These are phyloP conservation scores for Hemicrepidius hirtus DNA, from an alignment of 2,888 invertebrate genomes.

Conservation along the genomic window DNA sequence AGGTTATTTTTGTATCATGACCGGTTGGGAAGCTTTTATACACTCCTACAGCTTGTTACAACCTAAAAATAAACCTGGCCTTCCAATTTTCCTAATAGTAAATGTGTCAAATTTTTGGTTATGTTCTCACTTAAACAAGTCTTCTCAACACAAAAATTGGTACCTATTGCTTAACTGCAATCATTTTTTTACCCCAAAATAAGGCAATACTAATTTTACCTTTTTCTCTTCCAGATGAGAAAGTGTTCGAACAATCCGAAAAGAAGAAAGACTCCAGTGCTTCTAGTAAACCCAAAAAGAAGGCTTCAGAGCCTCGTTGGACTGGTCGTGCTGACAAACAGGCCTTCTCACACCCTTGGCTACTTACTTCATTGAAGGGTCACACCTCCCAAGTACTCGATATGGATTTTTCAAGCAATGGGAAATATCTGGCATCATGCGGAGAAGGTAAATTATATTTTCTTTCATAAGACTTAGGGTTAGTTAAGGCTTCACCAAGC, in stretches of 20 bases:
- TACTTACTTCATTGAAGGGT: slow-evolving; percentile 86
- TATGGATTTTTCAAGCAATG: slow-evolving; percentile 89
- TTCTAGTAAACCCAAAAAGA: slow-evolving; percentile 71
- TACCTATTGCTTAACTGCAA: neutral
- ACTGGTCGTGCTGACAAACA: slow-evolving; percentile 73
- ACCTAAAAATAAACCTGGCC: slow-evolving; percentile 37
- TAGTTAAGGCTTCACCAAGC: too few relatives aligned
- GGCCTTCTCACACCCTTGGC: slow-evolving; percentile 85
- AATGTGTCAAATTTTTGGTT: slow-evolving; percentile 34
- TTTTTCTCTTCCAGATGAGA: slow-evolving; percentile 49
- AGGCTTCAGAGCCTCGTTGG: slow-evolving; percentile 65
- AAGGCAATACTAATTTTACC: neutral
- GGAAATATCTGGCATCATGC: slow-evolving; percentile 89
- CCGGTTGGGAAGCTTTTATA: slow-evolving; percentile 40
- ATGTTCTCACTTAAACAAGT: slow-evolving; percentile 14
- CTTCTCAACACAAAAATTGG: too few relatives aligned
- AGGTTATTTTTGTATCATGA: slow-evolving; percentile 58
- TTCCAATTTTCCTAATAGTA: slow-evolving; percentile 30
- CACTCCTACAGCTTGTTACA: slow-evolving; percentile 34
- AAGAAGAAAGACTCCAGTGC: slow-evolving; percentile 47
- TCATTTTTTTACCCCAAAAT: neutral
- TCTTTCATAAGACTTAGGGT: too few relatives aligned
- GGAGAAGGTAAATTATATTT: slow-evolving; percentile 83
- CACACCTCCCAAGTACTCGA: slow-evolving; percentile 85
- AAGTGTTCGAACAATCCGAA: slow-evolving; percentile 40